Evolutionary conservation across 2,888 invertebrate genomes (phyloP).

Genomic region (Lepas anatifera): DNA sequence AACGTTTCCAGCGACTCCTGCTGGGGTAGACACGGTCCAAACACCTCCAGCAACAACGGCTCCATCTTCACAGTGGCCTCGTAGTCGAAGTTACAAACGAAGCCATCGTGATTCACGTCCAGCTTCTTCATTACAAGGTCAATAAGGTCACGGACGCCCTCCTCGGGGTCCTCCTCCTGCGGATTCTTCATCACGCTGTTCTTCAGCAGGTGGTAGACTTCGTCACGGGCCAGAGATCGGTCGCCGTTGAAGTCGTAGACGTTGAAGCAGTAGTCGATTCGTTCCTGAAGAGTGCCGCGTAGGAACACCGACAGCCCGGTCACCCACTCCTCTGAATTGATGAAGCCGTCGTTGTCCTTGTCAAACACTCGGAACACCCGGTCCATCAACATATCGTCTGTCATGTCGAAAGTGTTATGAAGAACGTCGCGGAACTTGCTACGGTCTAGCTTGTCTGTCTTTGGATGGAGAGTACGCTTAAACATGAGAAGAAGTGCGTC

Average conservation of each 20-base stretch:
- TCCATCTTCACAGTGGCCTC: slow-evolving; percentile 53
- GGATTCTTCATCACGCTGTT: slow-evolving; percentile 28
- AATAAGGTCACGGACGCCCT: slow-evolving; percentile 68
- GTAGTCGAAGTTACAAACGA: slow-evolving; percentile 60
- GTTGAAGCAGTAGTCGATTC: slow-evolving; percentile 41
- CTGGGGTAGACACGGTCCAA: slow-evolving; percentile 64
- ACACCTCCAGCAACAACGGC: slow-evolving; percentile 62
- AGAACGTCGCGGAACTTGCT: slow-evolving; percentile 27
- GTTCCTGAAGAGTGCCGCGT: slow-evolving; percentile 55
- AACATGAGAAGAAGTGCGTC: slow-evolving; percentile 19
- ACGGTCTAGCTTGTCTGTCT: background rate
- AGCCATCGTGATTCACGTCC: slow-evolving; percentile 67
- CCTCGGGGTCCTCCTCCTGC: slow-evolving; percentile 70
- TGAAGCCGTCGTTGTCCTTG: slow-evolving; percentile 51
- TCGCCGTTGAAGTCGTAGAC: slow-evolving; percentile 72
- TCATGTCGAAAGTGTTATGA: slow-evolving; percentile 54
- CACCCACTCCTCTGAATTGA: slow-evolving; percentile 58
- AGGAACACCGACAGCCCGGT: slow-evolving; percentile 59
- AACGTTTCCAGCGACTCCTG: background rate
- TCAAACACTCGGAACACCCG: slow-evolving; percentile 65
- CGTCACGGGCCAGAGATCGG: slow-evolving; percentile 58
- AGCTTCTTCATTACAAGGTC: slow-evolving; percentile 63
- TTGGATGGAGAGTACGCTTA: slow-evolving; percentile 1
- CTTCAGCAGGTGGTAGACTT: slow-evolving; percentile 65
- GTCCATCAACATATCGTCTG: slow-evolving; percentile 67